These are phyloP conservation scores for Spatulosminthurus flaviceps DNA, from an alignment of 2,888 invertebrate species.

Conservation along the genomic window DNA sequence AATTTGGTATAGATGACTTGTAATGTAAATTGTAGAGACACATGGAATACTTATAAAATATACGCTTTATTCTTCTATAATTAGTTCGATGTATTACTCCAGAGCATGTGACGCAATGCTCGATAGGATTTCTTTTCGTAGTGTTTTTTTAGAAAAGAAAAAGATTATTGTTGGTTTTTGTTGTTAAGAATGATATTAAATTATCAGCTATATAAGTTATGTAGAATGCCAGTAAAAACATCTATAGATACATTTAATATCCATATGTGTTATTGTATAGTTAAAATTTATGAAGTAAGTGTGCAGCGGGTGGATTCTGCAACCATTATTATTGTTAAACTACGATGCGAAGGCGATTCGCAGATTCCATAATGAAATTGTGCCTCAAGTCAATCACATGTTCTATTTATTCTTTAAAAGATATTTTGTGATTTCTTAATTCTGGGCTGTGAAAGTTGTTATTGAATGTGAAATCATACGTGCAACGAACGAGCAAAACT, in stretches of 20 bases:
- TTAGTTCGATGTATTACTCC: neutral
- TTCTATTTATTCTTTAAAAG: neutral
- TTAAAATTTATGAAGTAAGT: neutral
- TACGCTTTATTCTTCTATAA: constrained; percentile 10
- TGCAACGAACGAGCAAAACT: too few relatives aligned
- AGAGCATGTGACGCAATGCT: neutral
- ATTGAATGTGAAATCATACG: too few relatives aligned
- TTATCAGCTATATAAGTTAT: neutral
- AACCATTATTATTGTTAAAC: neutral
- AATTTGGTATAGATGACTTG: neutral
- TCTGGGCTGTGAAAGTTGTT: too few relatives aligned
- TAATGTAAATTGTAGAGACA: neutral
- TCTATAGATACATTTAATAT: neutral
- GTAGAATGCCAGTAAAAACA: constrained; percentile 12
- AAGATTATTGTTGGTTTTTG: neutral
- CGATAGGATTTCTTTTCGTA: neutral
- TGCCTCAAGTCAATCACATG: neutral
- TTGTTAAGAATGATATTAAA: neutral
- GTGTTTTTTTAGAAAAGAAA: constrained; percentile 18
- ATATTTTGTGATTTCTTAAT: too few relatives aligned
- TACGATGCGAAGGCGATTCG: neutral
- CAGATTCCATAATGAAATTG: neutral
- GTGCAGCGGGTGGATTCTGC: neutral
- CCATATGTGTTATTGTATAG: neutral
- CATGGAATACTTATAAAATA: neutral